Evolutionary conservation across 2,888 invertebrate genomes (phyloP).

Genomic region (Sphaerophoria rueppellii): DNA sequence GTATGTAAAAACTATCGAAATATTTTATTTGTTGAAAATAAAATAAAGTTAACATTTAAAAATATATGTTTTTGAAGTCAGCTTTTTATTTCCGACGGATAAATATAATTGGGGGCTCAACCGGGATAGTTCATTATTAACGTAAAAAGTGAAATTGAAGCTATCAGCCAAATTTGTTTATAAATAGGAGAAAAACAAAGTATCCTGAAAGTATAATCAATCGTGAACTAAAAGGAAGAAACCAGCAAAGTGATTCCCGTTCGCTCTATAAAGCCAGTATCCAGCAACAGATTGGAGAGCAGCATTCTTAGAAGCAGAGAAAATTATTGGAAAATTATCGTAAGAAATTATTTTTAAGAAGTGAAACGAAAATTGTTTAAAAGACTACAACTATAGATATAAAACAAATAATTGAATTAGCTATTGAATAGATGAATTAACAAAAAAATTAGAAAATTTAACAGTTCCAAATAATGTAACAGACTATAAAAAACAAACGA

Average conservation of each 20-base stretch:
- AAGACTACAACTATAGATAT: neutral
- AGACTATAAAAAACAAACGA: conserved; percentile 9
- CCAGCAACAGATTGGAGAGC: conserved; percentile 2
- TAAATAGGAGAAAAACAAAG: conserved; percentile 1
- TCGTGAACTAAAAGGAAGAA: no score
- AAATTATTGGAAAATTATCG: neutral
- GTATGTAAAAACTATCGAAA: no score
- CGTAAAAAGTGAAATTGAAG: neutral
- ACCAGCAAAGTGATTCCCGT: conserved; percentile 9
- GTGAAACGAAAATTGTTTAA: neutral
- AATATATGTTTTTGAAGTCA: no score
- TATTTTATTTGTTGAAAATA: no score
- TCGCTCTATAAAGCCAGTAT: conserved; percentile 5
- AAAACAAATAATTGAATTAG: conserved; percentile 13
- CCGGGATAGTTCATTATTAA: no score
- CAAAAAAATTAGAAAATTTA: conserved; percentile 15
- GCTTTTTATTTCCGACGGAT: neutral
- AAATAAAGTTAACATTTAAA: no score
- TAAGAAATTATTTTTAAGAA: conserved; percentile 11
- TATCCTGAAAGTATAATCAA: conserved; percentile 1
- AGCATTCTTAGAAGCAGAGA: no score
- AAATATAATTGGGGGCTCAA: no score
- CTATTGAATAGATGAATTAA: neutral
- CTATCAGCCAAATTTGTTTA: conserved; percentile 5
- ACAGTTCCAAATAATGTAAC: conserved; percentile 9